Evolutionary conservation across 2,113 vertebrate genomes (phyloP), one percentile per base, ranked within the genome.

Genomic region (Semnornis frantzii): DNA sequence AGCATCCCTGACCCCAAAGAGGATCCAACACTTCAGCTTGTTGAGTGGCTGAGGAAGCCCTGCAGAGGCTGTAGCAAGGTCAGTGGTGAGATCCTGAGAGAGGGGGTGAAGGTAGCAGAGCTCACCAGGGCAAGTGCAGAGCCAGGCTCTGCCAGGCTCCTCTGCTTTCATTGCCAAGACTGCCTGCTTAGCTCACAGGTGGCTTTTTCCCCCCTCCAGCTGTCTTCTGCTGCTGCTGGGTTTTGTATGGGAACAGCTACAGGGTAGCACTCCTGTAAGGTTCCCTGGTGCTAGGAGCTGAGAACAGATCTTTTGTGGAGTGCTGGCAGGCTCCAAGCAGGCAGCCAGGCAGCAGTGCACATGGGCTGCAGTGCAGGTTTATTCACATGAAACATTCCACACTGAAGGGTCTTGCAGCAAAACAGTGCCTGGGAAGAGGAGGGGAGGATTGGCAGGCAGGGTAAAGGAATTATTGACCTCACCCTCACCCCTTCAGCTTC

Each of bases 11-110:
- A 50, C 6, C 3, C 7, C 0, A 1, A 44, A 44, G 34, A 69
- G 11, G 34, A 34, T 69, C 42, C 73, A 48, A 44, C 12, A 30
- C 37, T 62, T 62, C 18, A 52, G 50, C 50, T 52, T 23, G 50
- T 23, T 24, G 25, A 8, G 62, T 17, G 48, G 60, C 92, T 55
- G 48, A 34, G 66, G 60, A 73, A 85, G 69, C n/a, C 39, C 33
- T 48, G 3, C 52, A 20, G 9, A 9, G 57, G 66, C 60, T 23
- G 44, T 20, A 34, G 52, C 15, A 14, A 72, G 34, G 60, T 54
- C 55, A 46, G 81, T 8, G 33, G 39, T 18, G 9, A 24, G 6
- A 4, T 0, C 2, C 44, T 34, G 2, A 1, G 48, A 31, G 77
- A 69, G 9, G 30, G 55, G 17, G 18, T 7, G 34, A 73, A 46